Evolutionary conservation across 2,888 invertebrate genomes (phyloP), one percentile per base, ranked within the genome.

Genomic region (Dicyrtomina minuta): DNA sequence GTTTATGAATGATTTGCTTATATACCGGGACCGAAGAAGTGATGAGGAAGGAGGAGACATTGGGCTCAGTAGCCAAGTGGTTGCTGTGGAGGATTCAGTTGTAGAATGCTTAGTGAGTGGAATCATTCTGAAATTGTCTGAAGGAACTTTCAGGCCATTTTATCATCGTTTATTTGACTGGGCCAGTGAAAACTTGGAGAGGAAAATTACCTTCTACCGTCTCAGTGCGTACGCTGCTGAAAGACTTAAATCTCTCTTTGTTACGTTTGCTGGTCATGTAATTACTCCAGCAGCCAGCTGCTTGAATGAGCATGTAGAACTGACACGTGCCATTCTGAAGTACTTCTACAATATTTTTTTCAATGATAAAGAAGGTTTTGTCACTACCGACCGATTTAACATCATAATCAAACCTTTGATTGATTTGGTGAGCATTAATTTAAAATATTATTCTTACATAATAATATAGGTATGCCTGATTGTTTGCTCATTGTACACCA

Each of bases 81-180:
- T 86, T 43, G 79, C 80, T 15, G 87, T 91, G 0, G 96, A 96
- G 83, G 86, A 86, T 17, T 86, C 88, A 79, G 87, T 92, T 0
- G 87, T 93, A 0, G 87, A 89, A 75, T 88, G 92, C 0, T 83
- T 96, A n/a, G 88, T 91, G 1, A 85, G 88, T 60, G 78, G 76
- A 55, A 85, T 95, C 78, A 89, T 94, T 27, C 83, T 96, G 61
- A 95, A 95, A 82, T 83, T 96, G 33, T 94, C 94, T 0, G 96
- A 96, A 82, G 88, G 89, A 0, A 88, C 89, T 49, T 97, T 97
- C 82, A 87, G 92, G 72, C 94, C 96, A 0, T 86, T 96, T 79
- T 94, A 93, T 82, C 89, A 90, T 79, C 89, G 89, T 83, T 85
- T 96, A 17, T 93, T 89, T 81, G 91, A 92, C 79, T 96, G 96